Evolutionary conservation across 2,888 invertebrate genomes (phyloP), one percentile per base, ranked within the genome.

Genomic region (Poecilobothrus nobilitatus): DNA sequence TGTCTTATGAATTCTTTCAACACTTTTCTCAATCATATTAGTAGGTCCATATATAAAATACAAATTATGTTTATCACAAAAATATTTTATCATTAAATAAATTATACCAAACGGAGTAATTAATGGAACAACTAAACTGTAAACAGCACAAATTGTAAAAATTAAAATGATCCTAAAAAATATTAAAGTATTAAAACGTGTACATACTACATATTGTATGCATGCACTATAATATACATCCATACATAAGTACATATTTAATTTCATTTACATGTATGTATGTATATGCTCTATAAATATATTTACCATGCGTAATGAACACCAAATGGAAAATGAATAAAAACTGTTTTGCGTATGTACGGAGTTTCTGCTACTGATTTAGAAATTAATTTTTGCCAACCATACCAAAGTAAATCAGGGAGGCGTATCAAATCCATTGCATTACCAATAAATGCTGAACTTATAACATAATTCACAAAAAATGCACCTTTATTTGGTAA

Each of bases 381-480:
- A 18, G 95, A 92, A 71, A 91, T 87, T 69, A 91, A 83, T 62
- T 96, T 83, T 76, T 91, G 88, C 84, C 93, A 87, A 9, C 91
- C 90, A 78, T 96, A 97, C 75, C 94, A 87, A 72, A 95, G 92
- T 63, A 97, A 83, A 81, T 97, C 97, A 0, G 96, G 94, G 78
- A 97, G 93, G 71, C 97, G 87, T 69, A 97, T 87, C 71, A 97
- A 82, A 79, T 97, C 97, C 68, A 96, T 84, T 2, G 91, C 90
- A 10, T 93, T 94, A 78, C 97, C 97, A 76, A 97, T 91, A 74
- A 97, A 90, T 33, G 93, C 91, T 10, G 96, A 93, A 1, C 96
- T 96, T 73, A 95, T 95, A 12, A 97, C 89, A 80, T 97, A 97
- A 82, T 97, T 97, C 27, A 97, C 94, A 82, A 97, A 97, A 79